phyloP scores from a whole-genome alignment of 1,140 invertebrate species.

The Homarus americanus region DNA sequence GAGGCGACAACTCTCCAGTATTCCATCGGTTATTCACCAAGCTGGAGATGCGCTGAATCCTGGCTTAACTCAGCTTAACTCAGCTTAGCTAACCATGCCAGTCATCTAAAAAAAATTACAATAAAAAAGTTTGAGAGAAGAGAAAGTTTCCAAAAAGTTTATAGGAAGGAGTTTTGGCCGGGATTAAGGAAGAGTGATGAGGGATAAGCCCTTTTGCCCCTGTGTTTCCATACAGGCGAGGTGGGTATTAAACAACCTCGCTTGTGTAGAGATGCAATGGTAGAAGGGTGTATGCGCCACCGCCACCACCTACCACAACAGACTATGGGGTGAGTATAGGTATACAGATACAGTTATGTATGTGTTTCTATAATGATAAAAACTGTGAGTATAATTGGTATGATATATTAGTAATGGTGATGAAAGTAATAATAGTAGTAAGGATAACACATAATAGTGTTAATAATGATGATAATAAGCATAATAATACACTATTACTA shows the following conservation, averaged over 20 bases:
- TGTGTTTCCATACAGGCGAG: slow-evolving; percentile 72
- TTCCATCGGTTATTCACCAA: background rate
- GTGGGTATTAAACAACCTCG: slow-evolving; percentile 54
- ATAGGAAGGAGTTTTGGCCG: background rate
- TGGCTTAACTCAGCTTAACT: background rate
- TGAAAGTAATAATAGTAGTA: no score
- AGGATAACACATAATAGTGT: no score
- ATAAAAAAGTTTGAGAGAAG: background rate
- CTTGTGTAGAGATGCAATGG: slow-evolving; percentile 70
- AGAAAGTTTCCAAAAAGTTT: background rate
- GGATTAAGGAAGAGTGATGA: background rate
- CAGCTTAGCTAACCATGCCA: background rate
- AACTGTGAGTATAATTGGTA: background rate
- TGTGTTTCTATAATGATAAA: background rate
- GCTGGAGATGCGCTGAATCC: background rate
- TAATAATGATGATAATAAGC: no score
- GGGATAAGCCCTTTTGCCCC: slow-evolving; percentile 30
- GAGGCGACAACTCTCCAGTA: no score
- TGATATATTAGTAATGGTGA: no score
- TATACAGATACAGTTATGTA: no score
- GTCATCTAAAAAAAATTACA: background rate
- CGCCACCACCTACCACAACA: background rate
- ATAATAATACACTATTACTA: no score
- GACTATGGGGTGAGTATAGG: no score
- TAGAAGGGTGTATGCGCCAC: slow-evolving; percentile 15